phyloP scores from a whole-genome alignment of 1,140 invertebrate genomes.

The Eciton burchellii region DNA sequence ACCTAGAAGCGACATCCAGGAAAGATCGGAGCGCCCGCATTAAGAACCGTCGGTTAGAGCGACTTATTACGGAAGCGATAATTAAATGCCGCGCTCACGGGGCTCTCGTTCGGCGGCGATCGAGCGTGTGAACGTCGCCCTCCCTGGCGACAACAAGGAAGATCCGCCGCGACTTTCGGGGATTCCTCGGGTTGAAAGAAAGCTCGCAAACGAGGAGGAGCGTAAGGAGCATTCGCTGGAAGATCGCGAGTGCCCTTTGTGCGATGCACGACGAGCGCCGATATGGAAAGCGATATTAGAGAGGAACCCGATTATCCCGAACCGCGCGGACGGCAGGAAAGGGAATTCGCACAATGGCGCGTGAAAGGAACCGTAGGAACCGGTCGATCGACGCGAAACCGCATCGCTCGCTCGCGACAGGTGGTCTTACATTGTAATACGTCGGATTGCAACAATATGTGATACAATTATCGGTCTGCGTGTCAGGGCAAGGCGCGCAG shows the following conservation, averaged over 20 bases:
- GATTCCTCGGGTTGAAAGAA: too few relatives aligned
- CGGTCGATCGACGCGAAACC: conserved; percentile 55
- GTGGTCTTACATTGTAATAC: conserved; percentile 51
- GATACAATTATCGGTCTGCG: conserved; percentile 46
- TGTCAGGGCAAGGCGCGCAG: conserved; percentile 54
- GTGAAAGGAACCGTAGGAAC: conserved; percentile 56
- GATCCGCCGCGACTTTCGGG: neutral
- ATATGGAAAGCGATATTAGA: conserved; percentile 47
- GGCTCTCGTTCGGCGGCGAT: neutral
- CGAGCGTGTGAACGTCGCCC: conserved; percentile 20
- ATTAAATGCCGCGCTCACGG: conserved; percentile 1
- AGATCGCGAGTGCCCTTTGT: conserved; percentile 40
- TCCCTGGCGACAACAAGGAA: neutral
- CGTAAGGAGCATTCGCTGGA: too few relatives aligned
- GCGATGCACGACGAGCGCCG: neutral
- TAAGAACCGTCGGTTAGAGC: conserved; percentile 27
- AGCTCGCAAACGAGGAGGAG: too few relatives aligned
- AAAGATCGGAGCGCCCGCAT: conserved; percentile 42
- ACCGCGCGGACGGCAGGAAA: conserved; percentile 24
- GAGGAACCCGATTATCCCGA: conserved; percentile 50
- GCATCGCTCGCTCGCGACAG: conserved; percentile 55
- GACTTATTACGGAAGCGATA: conserved; percentile 35
- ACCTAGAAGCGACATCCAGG: conserved; percentile 36
- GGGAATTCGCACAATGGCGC: conserved; percentile 50
- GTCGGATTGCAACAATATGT: conserved; percentile 57